Base-by-base conservation (phyloP, 2,888 invertebrate genomes). In the Calameuta pallipes region DNA sequence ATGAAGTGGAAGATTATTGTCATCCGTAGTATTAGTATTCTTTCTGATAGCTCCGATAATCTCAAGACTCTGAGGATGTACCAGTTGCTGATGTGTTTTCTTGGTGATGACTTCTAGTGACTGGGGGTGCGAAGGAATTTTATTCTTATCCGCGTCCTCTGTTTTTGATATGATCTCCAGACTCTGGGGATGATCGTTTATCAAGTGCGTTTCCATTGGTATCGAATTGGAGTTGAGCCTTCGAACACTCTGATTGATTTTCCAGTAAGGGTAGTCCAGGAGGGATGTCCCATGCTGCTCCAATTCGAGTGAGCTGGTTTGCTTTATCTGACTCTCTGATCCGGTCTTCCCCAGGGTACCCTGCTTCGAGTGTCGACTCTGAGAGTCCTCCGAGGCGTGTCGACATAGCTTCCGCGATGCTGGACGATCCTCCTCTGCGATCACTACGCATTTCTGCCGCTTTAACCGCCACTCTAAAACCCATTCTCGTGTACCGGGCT, bases 1-100 rank as follows among this genome's bases (percentile, higher is more conserved):
- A 92, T 96, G 96, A 31, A 96, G 94, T n/a, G 95, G 95, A 86
- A 96, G 92, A 89, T 96, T 95, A 80, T 91, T 91, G 87, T 91
- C 91, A 83, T 91, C 90, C 30, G 89, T 88, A 56, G 87, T 83
- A 81, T 84, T 89, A 34, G 88, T 82, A 80, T 90, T 90, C 85
- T 91, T 91, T 73, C 84, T 86, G 33, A 88, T 84, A 74, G 91
- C 89, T 75, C 90, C 90, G 83, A 91, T 91, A 68, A 89, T 90
- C 83, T 91, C 91, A 35, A 91, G 87, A 87, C 91, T 91, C 84
- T 91, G 91, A 2, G 91, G 91, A 84, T 91, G 91, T 78, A 89
- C 84, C 9, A 91, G 85, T 79, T 88, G 90, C 76, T 90, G 91
- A 79, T 90, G 87, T 23, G 89, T 84, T 75, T 90, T 90, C 83